These are phyloP conservation scores for Emydocephalus ijimae DNA, from an alignment of 2,113 vertebrate genomes.

Conservation along the genomic window DNA sequence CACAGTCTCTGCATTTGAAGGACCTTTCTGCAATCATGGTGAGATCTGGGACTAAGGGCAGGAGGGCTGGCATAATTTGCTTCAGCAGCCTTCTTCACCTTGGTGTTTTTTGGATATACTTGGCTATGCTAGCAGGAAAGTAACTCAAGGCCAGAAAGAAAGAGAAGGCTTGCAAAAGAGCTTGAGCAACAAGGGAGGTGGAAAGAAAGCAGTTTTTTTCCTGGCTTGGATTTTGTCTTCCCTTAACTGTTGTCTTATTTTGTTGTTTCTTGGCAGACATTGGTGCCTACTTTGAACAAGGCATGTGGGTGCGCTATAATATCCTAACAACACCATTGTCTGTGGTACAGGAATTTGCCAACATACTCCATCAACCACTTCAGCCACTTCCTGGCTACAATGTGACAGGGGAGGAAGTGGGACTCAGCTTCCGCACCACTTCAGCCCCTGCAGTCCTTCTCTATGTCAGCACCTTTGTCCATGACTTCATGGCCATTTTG, in stretches of 20 bases:
- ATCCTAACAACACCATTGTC: constrained; percentile 83
- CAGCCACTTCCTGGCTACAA: constrained; percentile 85
- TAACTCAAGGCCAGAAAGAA: not conserved
- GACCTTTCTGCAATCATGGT: constrained; percentile 94
- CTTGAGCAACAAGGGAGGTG: not conserved
- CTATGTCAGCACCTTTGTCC: constrained; percentile 91
- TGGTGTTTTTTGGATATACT: not conserved
- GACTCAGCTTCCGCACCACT: constrained; percentile 94
- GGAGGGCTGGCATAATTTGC: fast-evolving
- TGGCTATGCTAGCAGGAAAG: not conserved
- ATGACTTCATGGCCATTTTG: constrained; percentile 90
- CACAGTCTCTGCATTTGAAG: constrained; percentile 88
- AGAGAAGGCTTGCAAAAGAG: not conserved
- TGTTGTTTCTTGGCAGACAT: constrained; percentile 71
- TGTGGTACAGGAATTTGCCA: constrained; percentile 83
- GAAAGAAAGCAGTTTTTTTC: not conserved
- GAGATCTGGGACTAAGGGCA: constrained; percentile 25
- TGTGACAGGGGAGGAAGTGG: constrained; percentile 90
- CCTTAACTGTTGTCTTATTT: not conserved
- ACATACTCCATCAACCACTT: constrained; percentile 83
- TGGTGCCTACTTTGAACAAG: constrained; percentile 87
- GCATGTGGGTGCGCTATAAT: constrained; percentile 89
- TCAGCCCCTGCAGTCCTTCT: constrained; percentile 85
- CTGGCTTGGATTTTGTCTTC: fast-evolving
- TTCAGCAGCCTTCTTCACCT: fast-evolving